phyloP scores from a whole-genome alignment of 2,888 invertebrate genomes.

The Zhengitettix transpicula region DNA sequence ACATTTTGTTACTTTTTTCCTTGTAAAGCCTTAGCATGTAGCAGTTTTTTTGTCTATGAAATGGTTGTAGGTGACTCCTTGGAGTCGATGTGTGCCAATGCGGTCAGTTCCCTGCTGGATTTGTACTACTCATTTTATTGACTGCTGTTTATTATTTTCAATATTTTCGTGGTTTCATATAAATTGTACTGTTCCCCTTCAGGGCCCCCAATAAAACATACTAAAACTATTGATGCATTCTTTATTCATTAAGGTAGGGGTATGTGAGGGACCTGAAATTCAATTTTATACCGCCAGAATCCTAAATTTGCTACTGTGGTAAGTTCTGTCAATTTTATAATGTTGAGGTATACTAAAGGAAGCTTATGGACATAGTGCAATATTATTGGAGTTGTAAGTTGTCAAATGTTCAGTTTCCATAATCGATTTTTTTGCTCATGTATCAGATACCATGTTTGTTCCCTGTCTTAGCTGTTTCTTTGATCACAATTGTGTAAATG shows the following conservation, averaged over 20 bases:
- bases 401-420: no score
- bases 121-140: slow-evolving; percentile 14
- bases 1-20: slow-evolving; percentile 3
- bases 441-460: no score
- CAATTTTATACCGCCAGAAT: not conserved
- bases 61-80: slow-evolving; percentile 3
- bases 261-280: not conserved
- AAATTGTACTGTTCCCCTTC: slow-evolving; percentile 14
- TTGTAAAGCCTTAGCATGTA: slow-evolving; percentile 6
- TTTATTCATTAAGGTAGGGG: not conserved
- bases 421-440: no score
- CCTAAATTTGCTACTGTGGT: no score
- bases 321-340: no score
- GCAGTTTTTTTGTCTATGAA: slow-evolving; percentile 3
- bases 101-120: slow-evolving; percentile 11
- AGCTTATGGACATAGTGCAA: no score
- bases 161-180: slow-evolving; percentile 12
- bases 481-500: not conserved
- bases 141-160: slow-evolving; percentile 13
- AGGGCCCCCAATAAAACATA: slow-evolving; percentile 15
- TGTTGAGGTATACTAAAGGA: no score
- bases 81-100: slow-evolving; percentile 12
- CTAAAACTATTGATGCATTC: slow-evolving; percentile 5
- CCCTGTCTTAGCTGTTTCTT: not conserved
- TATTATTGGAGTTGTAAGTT: no score